Conservation (phyloP, 2,797 vertebrate species). For the Distichodus sexfasciatus region DNA sequence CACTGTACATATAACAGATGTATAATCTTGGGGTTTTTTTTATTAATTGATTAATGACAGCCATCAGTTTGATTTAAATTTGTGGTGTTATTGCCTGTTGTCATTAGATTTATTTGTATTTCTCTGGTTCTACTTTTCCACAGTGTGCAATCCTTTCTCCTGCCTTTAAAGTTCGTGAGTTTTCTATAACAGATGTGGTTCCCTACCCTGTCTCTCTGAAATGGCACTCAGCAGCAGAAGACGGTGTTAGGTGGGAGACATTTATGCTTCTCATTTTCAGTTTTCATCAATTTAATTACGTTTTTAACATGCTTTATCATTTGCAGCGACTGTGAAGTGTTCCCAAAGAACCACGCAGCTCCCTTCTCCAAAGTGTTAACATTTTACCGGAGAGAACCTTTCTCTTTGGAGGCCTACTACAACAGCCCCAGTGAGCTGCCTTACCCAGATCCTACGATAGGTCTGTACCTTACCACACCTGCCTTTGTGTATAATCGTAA, state of each 20-base stretch:
- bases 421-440: conserved; percentile 86
- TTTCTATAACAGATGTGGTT: conserved; percentile 93
- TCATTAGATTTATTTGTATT: neutral
- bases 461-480: conserved; percentile 63
- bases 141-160: conserved; percentile 98
- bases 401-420: conserved; percentile 91
- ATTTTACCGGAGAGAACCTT: conserved; percentile 94
- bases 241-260: conserved; percentile 81
- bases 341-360: conserved; percentile 90
- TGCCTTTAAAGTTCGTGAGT: conserved; percentile 97
- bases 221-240: conserved; percentile 96
- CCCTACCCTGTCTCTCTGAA: conserved; percentile 90
- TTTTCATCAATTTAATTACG: neutral
- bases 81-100: neutral
- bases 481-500: neutral
- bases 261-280: too few species aligned
- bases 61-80: too few species aligned
- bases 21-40: too few species aligned
- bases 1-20: too few species aligned
- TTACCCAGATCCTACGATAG: conserved; percentile 86
- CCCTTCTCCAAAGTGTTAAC: conserved; percentile 97
- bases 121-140: conserved; percentile 12
- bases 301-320: neutral
- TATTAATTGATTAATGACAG: too few species aligned
- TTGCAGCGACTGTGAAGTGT: conserved; percentile 92